Evolutionary conservation across 2,888 invertebrate species (phyloP).

Genomic region (Troides oblongomaculatus): DNA sequence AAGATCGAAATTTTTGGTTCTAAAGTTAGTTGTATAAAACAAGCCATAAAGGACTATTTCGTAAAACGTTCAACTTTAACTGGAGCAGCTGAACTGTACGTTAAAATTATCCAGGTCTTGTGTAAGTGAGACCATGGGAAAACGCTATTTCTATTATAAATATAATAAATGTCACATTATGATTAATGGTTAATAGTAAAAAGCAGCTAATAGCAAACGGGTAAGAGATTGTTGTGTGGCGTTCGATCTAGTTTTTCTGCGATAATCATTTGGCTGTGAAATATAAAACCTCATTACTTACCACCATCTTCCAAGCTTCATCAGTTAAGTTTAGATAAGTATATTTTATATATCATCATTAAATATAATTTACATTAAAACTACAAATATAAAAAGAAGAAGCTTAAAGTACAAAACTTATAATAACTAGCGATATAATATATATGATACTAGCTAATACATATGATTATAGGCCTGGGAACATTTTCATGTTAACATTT

Average conservation of each 20-base stretch:
- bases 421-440: too few relatives aligned
- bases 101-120: not conserved
- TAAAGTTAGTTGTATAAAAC: too few relatives aligned
- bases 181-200: constrained; percentile 21
- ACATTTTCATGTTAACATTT: too few relatives aligned
- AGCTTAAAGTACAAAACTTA: too few relatives aligned
- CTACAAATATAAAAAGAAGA: too few relatives aligned
- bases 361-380: too few relatives aligned
- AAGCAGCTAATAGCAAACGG: constrained; percentile 17
- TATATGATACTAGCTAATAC: too few relatives aligned
- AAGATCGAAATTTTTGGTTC: not conserved
- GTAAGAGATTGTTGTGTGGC: constrained; percentile 22
- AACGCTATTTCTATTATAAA: constrained; percentile 8
- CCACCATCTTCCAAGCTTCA: not conserved
- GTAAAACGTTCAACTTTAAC: not conserved
- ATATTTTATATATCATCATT: not conserved
- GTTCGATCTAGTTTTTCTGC: constrained; percentile 22
- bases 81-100: not conserved
- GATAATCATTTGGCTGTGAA: constrained; percentile 16
- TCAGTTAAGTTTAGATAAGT: not conserved
- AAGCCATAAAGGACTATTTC: not conserved
- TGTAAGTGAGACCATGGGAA: constrained; percentile 8
- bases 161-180: constrained; percentile 16
- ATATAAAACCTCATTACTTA: constrained; percentile 2
- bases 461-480: too few relatives aligned